Evolutionary conservation across 2,113 vertebrate genomes (phyloP).

Genomic region (Saccopteryx leptura): DNA sequence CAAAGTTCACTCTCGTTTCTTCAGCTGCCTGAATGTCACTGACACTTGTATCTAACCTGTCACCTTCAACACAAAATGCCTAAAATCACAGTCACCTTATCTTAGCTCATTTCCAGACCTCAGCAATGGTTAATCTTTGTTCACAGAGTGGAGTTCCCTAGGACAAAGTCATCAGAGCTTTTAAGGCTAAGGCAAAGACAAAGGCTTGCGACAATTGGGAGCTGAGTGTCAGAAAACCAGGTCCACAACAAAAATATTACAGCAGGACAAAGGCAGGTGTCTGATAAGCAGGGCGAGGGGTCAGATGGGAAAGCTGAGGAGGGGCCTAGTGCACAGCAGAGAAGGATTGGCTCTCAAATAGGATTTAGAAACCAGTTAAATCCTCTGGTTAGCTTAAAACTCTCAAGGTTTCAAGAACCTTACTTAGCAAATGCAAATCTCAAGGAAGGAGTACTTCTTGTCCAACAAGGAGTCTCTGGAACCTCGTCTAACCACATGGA

Average conservation of each 20-base stretch:
- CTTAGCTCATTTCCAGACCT: background rate
- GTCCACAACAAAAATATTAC: background rate
- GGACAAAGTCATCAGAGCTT: background rate
- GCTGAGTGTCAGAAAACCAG: background rate
- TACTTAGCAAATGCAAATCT: background rate
- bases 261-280: background rate
- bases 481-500: background rate
- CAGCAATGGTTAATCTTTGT: background rate
- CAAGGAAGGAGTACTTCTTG: background rate
- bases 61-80: background rate
- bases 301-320: background rate
- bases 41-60: background rate
- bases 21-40: background rate
- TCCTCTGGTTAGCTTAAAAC: background rate
- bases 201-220: too few species aligned
- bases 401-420: background rate
- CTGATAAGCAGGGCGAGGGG: background rate
- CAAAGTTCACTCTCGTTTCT: background rate
- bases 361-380: background rate
- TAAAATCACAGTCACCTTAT: background rate
- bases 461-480: background rate
- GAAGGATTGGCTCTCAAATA: background rate
- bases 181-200: background rate
- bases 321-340: background rate
- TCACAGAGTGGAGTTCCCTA: background rate